Base-by-base conservation (phyloP, 2,888 invertebrate species). In the Ceramica pisi region DNA sequence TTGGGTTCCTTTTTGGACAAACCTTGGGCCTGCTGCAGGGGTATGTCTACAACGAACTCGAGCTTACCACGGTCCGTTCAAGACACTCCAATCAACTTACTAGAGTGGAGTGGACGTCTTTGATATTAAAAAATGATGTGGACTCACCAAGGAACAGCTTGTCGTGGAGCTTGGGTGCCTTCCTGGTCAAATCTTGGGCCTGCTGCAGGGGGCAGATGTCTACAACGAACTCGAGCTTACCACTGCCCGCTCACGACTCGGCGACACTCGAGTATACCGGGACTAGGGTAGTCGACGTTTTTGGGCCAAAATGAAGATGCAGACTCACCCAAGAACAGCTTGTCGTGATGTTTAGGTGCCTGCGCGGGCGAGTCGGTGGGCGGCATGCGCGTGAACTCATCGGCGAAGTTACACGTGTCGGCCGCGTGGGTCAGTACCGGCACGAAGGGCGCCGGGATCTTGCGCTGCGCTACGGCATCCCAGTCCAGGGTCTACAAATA, bases 381-480 rank as follows among this genome's bases (percentile, higher is more conserved):
- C 64, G 97, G 97, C 97, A 99, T 98, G 87, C 97, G 97, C 0
- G 99, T 99, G 94, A 99, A 99, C 95, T 99, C 99, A 81, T 98
- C 98, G 57, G 99, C 98, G 94, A 99, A 99, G 96, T 99, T 99
- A 90, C 98, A 98, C 19, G 99, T 98, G 94, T 99, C 99, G 78
- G 98, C 96, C 92, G 99, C 99, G 92, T 98, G 97, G 81, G 96
- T 96, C 67, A 99, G 97, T 71, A 97, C 97, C n/a, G 99, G 99
- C 83, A 98, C 97, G 95, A 99, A 99, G 1, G 99, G 99, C 0
- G 99, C 98, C 19, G 97, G 93, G 71, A 99, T 97, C 84, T 97
- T 97, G 88, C 99, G 98, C 1, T 96, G 95, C 1, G 98, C 97
- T 62, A 99, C 96, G 64, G 97, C 97, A 21, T 97, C 96, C 99